Percentiles rank a stretch among this genome's conserved stretches.
Conservation (phyloP, 1,140 invertebrate genomes). For the Triops longicaudatus region DNA sequence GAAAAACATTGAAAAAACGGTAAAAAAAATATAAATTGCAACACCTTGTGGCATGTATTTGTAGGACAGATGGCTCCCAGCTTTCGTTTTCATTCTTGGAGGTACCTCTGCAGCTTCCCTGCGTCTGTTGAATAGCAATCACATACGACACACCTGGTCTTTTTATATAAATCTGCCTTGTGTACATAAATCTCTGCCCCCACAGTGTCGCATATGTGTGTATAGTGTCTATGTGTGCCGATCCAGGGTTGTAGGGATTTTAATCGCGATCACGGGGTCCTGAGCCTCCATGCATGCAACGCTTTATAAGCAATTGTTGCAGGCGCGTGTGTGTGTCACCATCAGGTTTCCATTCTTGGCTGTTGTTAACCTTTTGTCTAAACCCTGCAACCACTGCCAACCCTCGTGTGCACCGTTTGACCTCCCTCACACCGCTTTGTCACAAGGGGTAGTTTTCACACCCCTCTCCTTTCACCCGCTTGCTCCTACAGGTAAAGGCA, state of each 20-base stretch:
- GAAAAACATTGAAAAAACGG: not conserved
- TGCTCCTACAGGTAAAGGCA: not conserved
- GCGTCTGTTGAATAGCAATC: constrained; percentile 3
- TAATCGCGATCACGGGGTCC: not conserved
- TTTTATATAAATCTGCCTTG: not conserved
- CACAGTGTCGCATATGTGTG: not conserved
- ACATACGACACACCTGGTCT: constrained; percentile 11
- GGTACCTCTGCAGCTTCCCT: not conserved
- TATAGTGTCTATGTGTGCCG: too few relatives aligned
- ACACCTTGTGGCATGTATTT: not conserved
- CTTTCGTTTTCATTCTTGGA: not conserved
- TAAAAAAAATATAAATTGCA: not conserved
- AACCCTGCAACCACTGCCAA: not conserved
- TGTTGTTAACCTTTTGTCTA: not conserved
- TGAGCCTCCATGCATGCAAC: not conserved
- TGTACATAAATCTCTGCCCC: constrained; percentile 1
- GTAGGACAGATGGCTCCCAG: not conserved
- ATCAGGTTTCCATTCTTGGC: not conserved
- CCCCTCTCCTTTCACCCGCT: not conserved
- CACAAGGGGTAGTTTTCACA: not conserved
- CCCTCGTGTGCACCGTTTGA: not conserved
- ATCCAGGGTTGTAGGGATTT: not conserved
- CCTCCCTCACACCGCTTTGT: not conserved
- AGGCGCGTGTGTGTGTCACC: constrained; percentile 2
- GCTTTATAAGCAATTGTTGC: constrained; percentile 12